phyloP scores from a whole-genome alignment of 2,113 vertebrate species.

The Ellobius talpinus region DNA sequence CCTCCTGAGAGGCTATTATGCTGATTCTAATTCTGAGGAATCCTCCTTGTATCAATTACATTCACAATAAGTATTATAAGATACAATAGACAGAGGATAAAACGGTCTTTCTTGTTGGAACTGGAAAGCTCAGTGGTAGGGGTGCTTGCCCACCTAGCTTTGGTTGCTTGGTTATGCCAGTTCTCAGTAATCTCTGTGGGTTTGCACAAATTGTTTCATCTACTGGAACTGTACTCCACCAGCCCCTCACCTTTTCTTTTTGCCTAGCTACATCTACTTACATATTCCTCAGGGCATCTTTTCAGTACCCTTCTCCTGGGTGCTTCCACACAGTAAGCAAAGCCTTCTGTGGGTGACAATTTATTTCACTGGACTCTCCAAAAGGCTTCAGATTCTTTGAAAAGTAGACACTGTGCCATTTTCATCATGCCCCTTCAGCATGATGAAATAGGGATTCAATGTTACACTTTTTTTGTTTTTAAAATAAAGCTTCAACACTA shows the following conservation, averaged over 20 bases:
- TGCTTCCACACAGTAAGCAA: not conserved
- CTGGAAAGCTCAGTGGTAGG: no score
- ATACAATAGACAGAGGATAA: not conserved
- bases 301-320: not conserved
- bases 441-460: not conserved
- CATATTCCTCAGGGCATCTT: not conserved
- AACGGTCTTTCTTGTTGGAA: not conserved
- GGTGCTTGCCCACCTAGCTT: not conserved
- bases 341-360: not conserved
- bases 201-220: not conserved
- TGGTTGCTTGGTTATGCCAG: not conserved
- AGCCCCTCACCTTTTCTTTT: not conserved
- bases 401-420: not conserved
- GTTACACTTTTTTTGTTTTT: not conserved
- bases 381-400: not conserved
- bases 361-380: not conserved
- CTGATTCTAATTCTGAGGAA: constrained; percentile 15
- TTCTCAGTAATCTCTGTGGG: constrained; percentile 36
- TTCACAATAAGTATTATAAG: constrained; percentile 45
- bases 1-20: not conserved
- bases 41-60: not conserved
- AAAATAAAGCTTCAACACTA: not conserved
- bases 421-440: not conserved
- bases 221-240: not conserved
- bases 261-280: not conserved